phyloP scores from a whole-genome alignment of 2,888 invertebrate genomes.

The Toxonevra muliebris region DNA sequence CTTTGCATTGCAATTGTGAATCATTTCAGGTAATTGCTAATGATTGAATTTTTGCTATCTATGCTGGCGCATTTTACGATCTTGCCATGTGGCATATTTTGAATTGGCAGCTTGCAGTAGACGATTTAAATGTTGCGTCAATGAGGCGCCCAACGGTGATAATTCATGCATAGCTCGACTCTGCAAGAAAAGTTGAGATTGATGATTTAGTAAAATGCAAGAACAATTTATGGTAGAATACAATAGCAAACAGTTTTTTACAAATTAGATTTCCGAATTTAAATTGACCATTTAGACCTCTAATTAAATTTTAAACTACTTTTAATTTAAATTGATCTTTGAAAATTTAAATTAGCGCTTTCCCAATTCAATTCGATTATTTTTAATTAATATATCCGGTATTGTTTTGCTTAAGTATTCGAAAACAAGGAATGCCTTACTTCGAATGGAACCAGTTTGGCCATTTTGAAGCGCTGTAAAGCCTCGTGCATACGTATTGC shows the following conservation, averaged over 20 bases:
- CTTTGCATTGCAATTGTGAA: neutral
- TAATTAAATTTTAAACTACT: no score
- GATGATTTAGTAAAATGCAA: neutral
- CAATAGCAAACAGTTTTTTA: no score
- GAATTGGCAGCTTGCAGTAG: constrained; percentile 85
- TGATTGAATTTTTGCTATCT: constrained; percentile 52
- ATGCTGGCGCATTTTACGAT: constrained; percentile 70
- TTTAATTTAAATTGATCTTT: no score
- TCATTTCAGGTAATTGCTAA: neutral
- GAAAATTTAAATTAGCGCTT: neutral
- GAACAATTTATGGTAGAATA: no score
- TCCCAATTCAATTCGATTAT: neutral
- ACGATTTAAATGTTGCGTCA: constrained; percentile 88
- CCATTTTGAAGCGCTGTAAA: constrained; percentile 85
- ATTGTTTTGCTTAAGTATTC: neutral
- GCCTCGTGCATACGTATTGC: constrained; percentile 90
- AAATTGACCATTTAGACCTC: no score
- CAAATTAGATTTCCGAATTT: no score
- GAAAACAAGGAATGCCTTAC: constrained; percentile 62
- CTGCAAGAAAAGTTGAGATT: constrained; percentile 62
- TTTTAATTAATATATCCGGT: no score
- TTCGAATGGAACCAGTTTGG: constrained; percentile 86
- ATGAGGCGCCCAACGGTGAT: constrained; percentile 80
- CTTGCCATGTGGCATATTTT: constrained; percentile 89
- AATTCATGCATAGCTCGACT: constrained; percentile 83